Evolutionary conservation across 2,888 invertebrate genomes (phyloP).

Genomic region (Sisyra terminalis): DNA sequence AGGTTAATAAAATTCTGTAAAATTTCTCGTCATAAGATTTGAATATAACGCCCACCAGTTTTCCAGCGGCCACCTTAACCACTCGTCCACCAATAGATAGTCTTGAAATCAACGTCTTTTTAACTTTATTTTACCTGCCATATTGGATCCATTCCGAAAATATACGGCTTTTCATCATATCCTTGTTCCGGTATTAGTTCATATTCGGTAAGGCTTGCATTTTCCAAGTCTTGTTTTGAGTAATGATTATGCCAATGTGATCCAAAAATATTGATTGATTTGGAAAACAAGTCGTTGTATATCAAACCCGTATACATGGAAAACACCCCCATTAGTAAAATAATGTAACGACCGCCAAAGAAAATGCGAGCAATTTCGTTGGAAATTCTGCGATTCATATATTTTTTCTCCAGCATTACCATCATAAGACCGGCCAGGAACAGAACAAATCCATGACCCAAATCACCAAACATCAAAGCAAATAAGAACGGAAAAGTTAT

Average conservation of each 20-base stretch:
- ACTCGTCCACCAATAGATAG: too few relatives aligned
- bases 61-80: too few relatives aligned
- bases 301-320: slow-evolving; percentile 59
- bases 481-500: slow-evolving; percentile 65
- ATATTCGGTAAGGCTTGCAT: slow-evolving; percentile 22
- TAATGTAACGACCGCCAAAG: slow-evolving; percentile 56
- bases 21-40: too few relatives aligned
- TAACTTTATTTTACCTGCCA: slow-evolving; percentile 35
- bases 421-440: slow-evolving; percentile 44
- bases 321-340: slow-evolving; percentile 55
- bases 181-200: slow-evolving; percentile 23
- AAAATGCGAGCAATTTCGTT: slow-evolving; percentile 56
- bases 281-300: slow-evolving; percentile 59
- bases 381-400: slow-evolving; percentile 32
- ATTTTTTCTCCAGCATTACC: slow-evolving; percentile 42
- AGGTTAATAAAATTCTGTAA: too few relatives aligned
- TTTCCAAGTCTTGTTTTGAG: not conserved
- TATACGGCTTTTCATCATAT: slow-evolving; percentile 37
- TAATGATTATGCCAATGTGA: slow-evolving; percentile 39
- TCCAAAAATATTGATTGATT: slow-evolving; percentile 51
- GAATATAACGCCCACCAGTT: too few relatives aligned
- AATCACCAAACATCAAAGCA: slow-evolving; percentile 65
- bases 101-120: too few relatives aligned
- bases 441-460: slow-evolving; percentile 55
- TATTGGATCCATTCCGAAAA: slow-evolving; percentile 54